These are phyloP conservation scores for Lycopodina hypogea DNA, from an alignment of 37 sponge, comb jelly and placozoan genomes.

Conservation along the genomic window DNA sequence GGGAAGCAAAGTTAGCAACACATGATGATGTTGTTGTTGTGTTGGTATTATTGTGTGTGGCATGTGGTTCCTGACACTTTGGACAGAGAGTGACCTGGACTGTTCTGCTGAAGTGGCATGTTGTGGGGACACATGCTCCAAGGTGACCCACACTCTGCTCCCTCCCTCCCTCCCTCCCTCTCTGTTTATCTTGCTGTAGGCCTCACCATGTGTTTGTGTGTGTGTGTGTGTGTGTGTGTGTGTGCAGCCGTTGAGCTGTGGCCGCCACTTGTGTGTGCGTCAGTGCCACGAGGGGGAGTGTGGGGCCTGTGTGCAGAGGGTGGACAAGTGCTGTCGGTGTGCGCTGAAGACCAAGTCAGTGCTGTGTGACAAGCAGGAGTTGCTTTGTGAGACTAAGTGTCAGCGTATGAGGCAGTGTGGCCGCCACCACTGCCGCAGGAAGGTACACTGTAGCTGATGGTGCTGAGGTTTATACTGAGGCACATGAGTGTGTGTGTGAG, in stretches of 20 bases:
- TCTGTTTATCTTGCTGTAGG: no score
- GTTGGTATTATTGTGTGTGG: not conserved
- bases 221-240: not conserved
- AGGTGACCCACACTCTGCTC: conserved; percentile 24
- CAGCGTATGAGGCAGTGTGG: conserved; percentile 72
- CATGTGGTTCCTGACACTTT: not conserved
- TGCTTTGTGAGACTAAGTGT: conserved; percentile 85
- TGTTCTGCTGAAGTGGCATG: conserved; percentile 76
- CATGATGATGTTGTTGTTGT: conserved; percentile 2
- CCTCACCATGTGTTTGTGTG: no score
- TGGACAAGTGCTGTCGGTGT: conserved; percentile 70
- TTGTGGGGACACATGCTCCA: conserved; percentile 89
- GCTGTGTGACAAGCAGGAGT: conserved; percentile 62
- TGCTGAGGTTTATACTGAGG: no score
- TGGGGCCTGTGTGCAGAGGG: conserved; percentile 79
- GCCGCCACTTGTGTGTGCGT: conserved; percentile 61
- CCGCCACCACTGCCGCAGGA: conserved; percentile 86
- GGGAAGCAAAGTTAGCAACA: conserved; percentile 71
- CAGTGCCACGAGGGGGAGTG: conserved; percentile 80
- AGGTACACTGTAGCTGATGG: conserved; percentile 41
- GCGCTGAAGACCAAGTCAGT: conserved; percentile 65
- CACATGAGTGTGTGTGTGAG: no score
- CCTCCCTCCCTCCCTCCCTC: not conserved
- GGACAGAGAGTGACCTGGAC: conserved; percentile 31
- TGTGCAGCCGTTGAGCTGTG: conserved; percentile 55